These are phyloP conservation scores for Lethenteron camtschaticum DNA, from an alignment of 2,113 vertebrate species.

Conservation along the genomic window DNA sequence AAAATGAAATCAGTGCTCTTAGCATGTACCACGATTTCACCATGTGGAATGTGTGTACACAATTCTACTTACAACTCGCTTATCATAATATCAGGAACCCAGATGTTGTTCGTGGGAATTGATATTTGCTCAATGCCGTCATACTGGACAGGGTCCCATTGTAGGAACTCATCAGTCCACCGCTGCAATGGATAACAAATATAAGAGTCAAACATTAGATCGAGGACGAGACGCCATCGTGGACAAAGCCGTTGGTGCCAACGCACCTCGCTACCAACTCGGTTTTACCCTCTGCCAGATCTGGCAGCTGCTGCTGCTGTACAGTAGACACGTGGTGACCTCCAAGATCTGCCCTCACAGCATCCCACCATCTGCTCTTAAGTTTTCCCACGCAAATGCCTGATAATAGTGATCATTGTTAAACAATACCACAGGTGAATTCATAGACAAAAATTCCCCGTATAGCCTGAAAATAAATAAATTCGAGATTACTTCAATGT, in stretches of 20 bases:
- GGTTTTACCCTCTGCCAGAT: no score
- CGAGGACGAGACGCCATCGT: background rate
- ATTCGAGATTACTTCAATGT: no score
- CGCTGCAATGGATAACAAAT: constrained; percentile 21
- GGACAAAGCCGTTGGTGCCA: background rate
- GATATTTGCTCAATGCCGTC: constrained; percentile 47
- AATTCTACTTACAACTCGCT: constrained; percentile 32
- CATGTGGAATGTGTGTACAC: background rate
- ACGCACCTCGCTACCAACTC: background rate
- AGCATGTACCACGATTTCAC: no score
- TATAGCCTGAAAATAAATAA: no score
- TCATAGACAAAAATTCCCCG: no score
- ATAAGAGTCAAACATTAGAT: no score
- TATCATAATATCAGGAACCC: constrained; percentile 39
- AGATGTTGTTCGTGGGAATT: constrained; percentile 32
- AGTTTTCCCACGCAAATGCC: no score
- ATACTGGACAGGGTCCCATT: constrained; percentile 40
- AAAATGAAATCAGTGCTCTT: no score
- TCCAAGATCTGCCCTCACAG: no score
- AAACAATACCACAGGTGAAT: no score
- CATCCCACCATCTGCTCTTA: no score
- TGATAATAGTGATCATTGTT: no score
- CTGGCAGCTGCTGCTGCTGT: background rate
- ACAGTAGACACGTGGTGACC: background rate
- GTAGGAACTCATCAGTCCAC: constrained; percentile 44